phyloP scores from a whole-genome alignment of 2,797 vertebrate species.

The Dendrocincla fuliginosa region DNA sequence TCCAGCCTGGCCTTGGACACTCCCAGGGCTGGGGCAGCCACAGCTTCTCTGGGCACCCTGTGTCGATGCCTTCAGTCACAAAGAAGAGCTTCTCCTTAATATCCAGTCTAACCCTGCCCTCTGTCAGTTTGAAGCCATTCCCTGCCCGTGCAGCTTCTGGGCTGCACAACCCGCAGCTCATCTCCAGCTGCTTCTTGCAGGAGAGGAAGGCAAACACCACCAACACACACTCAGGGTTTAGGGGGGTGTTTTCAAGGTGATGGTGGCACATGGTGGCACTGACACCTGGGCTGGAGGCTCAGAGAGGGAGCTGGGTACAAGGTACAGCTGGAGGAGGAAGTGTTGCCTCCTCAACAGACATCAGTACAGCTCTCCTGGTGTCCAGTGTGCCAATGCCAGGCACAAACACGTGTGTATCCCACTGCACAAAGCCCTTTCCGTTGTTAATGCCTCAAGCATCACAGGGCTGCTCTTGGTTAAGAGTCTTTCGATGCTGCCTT shows the following conservation, averaged over 20 bases:
- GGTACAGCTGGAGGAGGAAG: neutral
- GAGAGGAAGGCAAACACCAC: neutral
- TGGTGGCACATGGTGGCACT: neutral
- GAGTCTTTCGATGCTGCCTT: neutral
- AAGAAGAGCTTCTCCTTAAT: neutral
- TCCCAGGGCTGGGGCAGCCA: neutral
- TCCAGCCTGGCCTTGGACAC: neutral
- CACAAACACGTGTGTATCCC: neutral
- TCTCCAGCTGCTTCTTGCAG: neutral
- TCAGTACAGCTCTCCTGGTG: neutral
- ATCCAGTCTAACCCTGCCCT: neutral
- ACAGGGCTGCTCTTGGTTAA: neutral
- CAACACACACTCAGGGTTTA: neutral
- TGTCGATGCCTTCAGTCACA: neutral
- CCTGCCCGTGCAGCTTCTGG: neutral
- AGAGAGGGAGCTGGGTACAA: neutral
- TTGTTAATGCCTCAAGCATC: neutral
- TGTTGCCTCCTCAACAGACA: neutral
- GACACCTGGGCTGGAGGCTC: neutral
- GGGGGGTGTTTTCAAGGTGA: too few species aligned
- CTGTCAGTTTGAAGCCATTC: neutral
- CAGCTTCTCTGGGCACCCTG: neutral
- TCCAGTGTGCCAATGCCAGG: neutral
- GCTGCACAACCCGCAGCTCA: neutral
- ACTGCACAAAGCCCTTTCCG: neutral